Evolutionary conservation across 2,113 vertebrate species (phyloP).

Genomic region (Platysteira castanea): DNA sequence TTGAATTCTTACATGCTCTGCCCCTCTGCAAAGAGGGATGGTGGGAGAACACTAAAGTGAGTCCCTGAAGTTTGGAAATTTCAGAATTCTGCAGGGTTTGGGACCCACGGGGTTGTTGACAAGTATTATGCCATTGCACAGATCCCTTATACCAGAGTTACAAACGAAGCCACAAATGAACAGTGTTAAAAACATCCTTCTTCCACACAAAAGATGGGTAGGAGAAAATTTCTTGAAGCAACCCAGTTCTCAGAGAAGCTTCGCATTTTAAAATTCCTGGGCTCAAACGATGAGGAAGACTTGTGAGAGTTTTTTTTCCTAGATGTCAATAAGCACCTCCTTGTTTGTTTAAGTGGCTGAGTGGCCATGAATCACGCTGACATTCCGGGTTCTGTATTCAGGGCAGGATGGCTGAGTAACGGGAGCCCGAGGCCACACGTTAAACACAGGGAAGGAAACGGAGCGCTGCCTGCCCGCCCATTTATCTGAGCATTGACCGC

Average conservation of each 20-base stretch:
- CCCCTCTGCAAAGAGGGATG: neutral
- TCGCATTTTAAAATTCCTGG: neutral
- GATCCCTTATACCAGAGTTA: neutral
- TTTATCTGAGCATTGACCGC: neutral
- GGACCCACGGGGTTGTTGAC: no score
- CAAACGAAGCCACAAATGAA: neutral
- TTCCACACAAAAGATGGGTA: neutral
- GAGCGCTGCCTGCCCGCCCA: neutral
- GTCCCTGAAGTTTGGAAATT: neutral
- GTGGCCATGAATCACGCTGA: neutral
- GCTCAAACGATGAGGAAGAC: neutral
- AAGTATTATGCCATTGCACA: neutral
- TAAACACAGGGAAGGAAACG: neutral
- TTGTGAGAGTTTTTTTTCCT: neutral
- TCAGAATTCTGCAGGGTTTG: neutral
- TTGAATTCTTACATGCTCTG: neutral
- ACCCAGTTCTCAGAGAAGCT: neutral
- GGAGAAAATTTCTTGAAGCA: neutral
- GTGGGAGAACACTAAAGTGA: neutral
- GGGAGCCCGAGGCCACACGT: neutral
- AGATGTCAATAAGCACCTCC: neutral
- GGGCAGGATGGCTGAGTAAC: neutral
- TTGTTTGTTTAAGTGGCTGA: neutral
- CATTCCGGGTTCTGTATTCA: neutral
- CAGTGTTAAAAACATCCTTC: neutral